Percentiles rank a stretch among this genome's conserved stretches.
These are phyloP conservation scores for Plotosus lineatus DNA, from an alignment of 2,113 vertebrate genomes.

Conservation along the genomic window DNA sequence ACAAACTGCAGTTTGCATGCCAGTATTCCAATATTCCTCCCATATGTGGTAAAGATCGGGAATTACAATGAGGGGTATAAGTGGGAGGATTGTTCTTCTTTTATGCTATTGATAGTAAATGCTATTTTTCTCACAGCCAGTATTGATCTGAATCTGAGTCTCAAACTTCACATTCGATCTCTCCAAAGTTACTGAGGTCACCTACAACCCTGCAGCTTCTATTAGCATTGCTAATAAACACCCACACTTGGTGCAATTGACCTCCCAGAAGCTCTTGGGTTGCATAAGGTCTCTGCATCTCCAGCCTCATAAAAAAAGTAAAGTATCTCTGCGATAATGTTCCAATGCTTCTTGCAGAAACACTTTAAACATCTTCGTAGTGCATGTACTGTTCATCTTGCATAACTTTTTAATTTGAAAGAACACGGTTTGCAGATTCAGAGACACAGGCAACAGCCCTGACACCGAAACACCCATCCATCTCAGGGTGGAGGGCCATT, in stretches of 20 bases:
- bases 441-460: constrained; percentile 1
- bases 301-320: constrained; percentile 19
- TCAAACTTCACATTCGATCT: background rate
- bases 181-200: background rate
- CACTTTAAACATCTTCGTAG: background rate
- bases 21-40: background rate
- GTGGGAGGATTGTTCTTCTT: background rate
- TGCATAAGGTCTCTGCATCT: background rate
- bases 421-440: background rate
- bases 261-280: background rate
- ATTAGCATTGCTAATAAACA: constrained; percentile 35
- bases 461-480: constrained; percentile 3
- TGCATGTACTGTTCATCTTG: background rate
- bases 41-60: background rate
- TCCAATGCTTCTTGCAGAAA: background rate
- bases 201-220: background rate
- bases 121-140: background rate
- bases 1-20: background rate
- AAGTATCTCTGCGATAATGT: background rate
- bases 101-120: background rate
- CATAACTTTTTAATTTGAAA: background rate
- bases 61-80: background rate
- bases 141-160: constrained; percentile 2
- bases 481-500: constrained; percentile 19
- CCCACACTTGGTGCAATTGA: background rate